Evolutionary conservation across 2,888 invertebrate genomes (phyloP), one percentile per base, ranked within the genome.

Genomic region (Drosophila imparisetae): DNA sequence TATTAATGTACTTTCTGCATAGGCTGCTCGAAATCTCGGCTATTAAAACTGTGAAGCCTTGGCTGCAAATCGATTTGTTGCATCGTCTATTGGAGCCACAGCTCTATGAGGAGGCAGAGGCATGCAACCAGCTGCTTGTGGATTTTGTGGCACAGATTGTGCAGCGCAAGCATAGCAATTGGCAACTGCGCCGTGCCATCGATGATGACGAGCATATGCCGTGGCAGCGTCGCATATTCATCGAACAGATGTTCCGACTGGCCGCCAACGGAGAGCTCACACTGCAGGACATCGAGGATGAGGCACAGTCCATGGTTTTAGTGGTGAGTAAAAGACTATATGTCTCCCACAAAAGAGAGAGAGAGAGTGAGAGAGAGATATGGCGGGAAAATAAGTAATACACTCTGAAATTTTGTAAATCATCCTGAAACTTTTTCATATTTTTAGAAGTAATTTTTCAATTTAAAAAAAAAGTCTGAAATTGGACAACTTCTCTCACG

Each of bases 241-340:
- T 92, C 52, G 92, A 92, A 72, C 92, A 92, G 80, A 89, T 92
- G 80, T 92, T 92, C 62, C 90, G 91, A 55, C 77, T 92, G 83
- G 92, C 92, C 15, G 92, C 92, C 67, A 83, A 83, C 18, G 92
- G 92, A 5, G 92, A 92, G 68, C 71, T 92, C 34, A 90, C 90
- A 4, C 77, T 92, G 40, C 85, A 92, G 80, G 92, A 92, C 66
- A 91, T 92, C 60, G 91, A 92, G 81, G 86, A 92, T 63, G 92
- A 92, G 82, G 90, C 92, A 4, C 91, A 92, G 62, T 92, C 92
- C 6, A 92, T 92, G 92, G 85, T 92, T 7, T 70, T 92, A 71
- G 92, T 92, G 91, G 92, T 92, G 61, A 89, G 91, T 80, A 24
- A 13, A 2, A 21, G 4, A 50, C 30, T n/a, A 42, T 7, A 40